phyloP scores from a whole-genome alignment of 2,888 invertebrate genomes.

The Tetragonisca angustula region DNA sequence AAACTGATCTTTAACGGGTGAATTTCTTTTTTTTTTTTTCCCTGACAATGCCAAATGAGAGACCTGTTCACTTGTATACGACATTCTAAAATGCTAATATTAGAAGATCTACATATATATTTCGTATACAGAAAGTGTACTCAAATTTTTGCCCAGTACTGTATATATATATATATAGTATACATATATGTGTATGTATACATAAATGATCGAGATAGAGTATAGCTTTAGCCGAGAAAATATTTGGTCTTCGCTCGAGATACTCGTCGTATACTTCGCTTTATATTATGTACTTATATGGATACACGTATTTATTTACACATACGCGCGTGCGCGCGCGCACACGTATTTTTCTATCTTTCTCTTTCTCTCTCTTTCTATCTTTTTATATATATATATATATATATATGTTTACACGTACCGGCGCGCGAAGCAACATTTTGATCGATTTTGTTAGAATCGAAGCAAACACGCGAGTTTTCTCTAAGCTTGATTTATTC shows the following conservation, averaged over 20 bases:
- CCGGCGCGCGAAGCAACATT: background rate
- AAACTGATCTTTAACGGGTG: too few species aligned
- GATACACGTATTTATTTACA: conserved; percentile 2
- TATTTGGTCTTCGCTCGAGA: background rate
- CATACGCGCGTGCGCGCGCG: background rate
- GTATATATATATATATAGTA: conserved; percentile 8
- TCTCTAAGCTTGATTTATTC: too few species aligned
- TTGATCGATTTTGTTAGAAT: background rate
- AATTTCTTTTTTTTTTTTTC: too few species aligned
- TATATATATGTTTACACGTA: background rate
- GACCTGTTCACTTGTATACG: too few species aligned
- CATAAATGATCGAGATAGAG: background rate
- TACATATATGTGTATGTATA: background rate
- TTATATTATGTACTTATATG: conserved; percentile 11
- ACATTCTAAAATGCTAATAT: too few species aligned
- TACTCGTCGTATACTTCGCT: conserved; percentile 18
- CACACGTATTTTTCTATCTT: background rate
- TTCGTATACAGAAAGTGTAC: too few species aligned
- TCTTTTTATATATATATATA: background rate
- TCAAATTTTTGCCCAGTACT: background rate
- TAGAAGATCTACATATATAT: too few species aligned
- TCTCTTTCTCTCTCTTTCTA: background rate
- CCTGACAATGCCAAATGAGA: too few species aligned
- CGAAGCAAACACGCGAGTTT: background rate
- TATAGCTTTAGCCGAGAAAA: conserved; percentile 19